A percentile compares a stretch with the other conserved stretches of the same genome.
These are phyloP conservation scores for Cataglyphis livida DNA, from an alignment of 2,888 invertebrate species.

Conservation along the genomic window DNA sequence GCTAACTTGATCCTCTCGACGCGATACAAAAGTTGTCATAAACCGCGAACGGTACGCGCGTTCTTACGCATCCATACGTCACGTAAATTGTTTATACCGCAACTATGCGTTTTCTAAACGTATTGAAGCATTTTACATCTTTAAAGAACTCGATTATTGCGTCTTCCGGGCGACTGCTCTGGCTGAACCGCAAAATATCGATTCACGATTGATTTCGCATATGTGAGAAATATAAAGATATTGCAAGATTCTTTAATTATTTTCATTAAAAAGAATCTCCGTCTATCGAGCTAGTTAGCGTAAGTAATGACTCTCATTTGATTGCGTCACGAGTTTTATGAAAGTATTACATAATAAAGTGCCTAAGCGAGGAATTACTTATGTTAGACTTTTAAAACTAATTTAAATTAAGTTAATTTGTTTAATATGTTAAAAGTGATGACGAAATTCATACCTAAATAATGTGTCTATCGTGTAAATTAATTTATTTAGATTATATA, in stretches of 20 bases:
- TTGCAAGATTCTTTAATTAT: background rate
- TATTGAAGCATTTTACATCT: background rate
- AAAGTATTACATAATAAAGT: constrained; percentile 3
- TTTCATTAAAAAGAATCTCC: background rate
- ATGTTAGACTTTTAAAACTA: background rate
- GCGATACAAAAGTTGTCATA: constrained; percentile 14
- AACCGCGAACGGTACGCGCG: constrained; percentile 38
- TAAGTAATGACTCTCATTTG: constrained; percentile 25
- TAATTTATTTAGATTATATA: background rate
- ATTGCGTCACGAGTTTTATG: constrained; percentile 24
- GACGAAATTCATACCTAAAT: background rate
- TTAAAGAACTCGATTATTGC: constrained; percentile 18
- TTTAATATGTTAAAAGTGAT: background rate
- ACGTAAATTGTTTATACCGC: constrained; percentile 21
- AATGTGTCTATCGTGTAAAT: background rate
- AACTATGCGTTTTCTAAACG: constrained; percentile 2
- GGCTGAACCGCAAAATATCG: constrained; percentile 13
- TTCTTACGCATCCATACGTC: constrained; percentile 21
- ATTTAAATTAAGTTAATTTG: background rate
- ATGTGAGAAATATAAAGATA: background rate
- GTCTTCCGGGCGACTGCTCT: background rate
- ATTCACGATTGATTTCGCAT: constrained; percentile 26
- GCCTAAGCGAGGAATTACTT: constrained; percentile 16
- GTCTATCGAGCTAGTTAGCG: background rate
- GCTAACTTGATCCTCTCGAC: constrained; percentile 17